These are phyloP conservation scores for Aradophagus sp. DNA, from an alignment of 1,140 invertebrate genomes.

Conservation along the genomic window DNA sequence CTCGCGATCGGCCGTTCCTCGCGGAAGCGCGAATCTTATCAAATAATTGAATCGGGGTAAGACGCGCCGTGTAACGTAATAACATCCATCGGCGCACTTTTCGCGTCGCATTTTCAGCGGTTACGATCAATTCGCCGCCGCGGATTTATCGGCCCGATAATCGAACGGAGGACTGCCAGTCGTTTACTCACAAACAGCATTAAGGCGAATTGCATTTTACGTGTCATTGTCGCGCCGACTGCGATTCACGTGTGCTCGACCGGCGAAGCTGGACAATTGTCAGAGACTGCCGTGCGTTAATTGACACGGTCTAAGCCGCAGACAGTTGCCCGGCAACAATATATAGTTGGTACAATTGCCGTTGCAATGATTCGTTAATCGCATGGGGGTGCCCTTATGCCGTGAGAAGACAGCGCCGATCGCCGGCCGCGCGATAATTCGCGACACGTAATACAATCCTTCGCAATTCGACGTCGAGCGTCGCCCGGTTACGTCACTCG, in stretches of 20 bases:
- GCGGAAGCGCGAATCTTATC: too few species aligned
- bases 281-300: constrained; percentile 13
- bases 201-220: constrained; percentile 19
- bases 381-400: constrained; percentile 61
- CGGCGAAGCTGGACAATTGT: background rate
- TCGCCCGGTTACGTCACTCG: background rate
- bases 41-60: too few species aligned
- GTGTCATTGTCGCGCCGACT: constrained; percentile 24
- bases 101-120: too few species aligned
- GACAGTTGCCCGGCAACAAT: constrained; percentile 32
- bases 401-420: constrained; percentile 13
- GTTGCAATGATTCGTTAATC: constrained; percentile 54
- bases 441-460: constrained; percentile 22
- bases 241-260: constrained; percentile 22
- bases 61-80: too few species aligned
- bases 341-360: constrained; percentile 48
- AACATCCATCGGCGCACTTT: too few species aligned
- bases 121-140: too few species aligned
- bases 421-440: constrained; percentile 20
- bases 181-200: constrained; percentile 27
- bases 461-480: constrained; percentile 3
- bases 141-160: too few species aligned
- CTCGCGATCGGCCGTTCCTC: too few species aligned
- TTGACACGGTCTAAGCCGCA: constrained; percentile 26
- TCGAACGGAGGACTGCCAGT: too few species aligned